Conservation (phyloP, 2,888 invertebrate species). For the Charanyca ferruginea region DNA sequence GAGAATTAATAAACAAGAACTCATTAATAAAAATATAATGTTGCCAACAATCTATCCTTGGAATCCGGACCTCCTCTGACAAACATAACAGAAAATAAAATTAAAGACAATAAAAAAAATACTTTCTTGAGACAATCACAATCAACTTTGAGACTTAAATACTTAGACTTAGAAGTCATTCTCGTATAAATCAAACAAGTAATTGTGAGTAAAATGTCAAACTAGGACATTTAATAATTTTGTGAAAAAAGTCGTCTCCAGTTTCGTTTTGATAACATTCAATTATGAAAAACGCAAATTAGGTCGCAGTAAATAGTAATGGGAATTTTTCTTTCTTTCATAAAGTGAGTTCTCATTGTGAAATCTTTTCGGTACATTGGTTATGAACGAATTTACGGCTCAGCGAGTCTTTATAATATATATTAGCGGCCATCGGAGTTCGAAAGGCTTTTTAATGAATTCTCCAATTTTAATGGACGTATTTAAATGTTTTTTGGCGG, state of each 20-base stretch:
- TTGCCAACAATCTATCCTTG: slow-evolving; percentile 33
- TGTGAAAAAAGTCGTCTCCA: slow-evolving; percentile 69
- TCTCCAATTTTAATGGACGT: slow-evolving; percentile 49
- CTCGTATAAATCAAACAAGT: slow-evolving; percentile 68
- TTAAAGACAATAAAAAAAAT: slow-evolving; percentile 61
- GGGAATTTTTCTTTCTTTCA: slow-evolving; percentile 46
- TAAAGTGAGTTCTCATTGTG: slow-evolving; percentile 67
- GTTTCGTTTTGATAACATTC: slow-evolving; percentile 80
- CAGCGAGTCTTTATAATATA: slow-evolving; percentile 70
- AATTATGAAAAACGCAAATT: slow-evolving; percentile 81
- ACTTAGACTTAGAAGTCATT: slow-evolving; percentile 58
- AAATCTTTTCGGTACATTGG: slow-evolving; percentile 75
- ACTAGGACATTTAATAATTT: slow-evolving; percentile 71
- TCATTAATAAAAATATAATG: slow-evolving; percentile 36
- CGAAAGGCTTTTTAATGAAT: slow-evolving; percentile 64
- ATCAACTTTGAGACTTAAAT: slow-evolving; percentile 42
- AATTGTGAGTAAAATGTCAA: slow-evolving; percentile 65
- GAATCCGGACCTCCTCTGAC: slow-evolving; percentile 24
- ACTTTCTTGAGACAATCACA: slow-evolving; percentile 48
- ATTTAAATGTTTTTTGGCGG: slow-evolving; percentile 43
- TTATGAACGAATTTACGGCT: slow-evolving; percentile 76
- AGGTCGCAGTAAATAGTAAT: slow-evolving; percentile 67
- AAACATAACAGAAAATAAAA: slow-evolving; percentile 57
- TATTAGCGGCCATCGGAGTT: slow-evolving; percentile 69
- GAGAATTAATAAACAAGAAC: slow-evolving; percentile 16